Percentiles rank a stretch among this genome's conserved stretches.
These are phyloP conservation scores for Rostratula benghalensis DNA, from an alignment of 2,113 vertebrate genomes.

Conservation along the genomic window DNA sequence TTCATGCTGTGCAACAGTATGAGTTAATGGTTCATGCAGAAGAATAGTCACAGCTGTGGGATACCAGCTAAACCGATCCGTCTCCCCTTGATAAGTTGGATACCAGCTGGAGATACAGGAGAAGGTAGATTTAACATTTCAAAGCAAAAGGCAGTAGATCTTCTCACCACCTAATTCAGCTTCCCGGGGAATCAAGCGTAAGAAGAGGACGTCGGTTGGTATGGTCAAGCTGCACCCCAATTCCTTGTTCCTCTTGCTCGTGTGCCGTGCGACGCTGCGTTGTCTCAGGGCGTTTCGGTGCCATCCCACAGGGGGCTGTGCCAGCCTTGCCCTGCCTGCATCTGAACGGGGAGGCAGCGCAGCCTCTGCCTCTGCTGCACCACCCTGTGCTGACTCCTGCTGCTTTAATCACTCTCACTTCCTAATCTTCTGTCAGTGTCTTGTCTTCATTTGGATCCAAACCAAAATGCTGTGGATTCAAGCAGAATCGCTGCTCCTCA, in stretches of 20 bases:
- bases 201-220: background rate
- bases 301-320: background rate
- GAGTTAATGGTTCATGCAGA: background rate
- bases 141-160: conserved; percentile 1
- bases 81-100: background rate
- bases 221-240: background rate
- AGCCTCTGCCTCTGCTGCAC: background rate
- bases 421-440: background rate
- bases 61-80: background rate
- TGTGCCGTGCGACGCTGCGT: fast-evolving
- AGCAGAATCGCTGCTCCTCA: background rate
- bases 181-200: background rate
- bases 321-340: fast-evolving
- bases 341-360: background rate
- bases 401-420: background rate
- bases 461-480: background rate
- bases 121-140: background rate
- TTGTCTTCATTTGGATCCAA: background rate
- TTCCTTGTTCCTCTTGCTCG: background rate
- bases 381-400: background rate
- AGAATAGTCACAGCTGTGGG: conserved; percentile 19
- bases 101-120: conserved; percentile 5
- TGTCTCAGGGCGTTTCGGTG: background rate
- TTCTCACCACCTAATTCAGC: background rate
- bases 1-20: background rate